phyloP scores from a whole-genome alignment of 2,888 invertebrate genomes.

The Noctua janthina region DNA sequence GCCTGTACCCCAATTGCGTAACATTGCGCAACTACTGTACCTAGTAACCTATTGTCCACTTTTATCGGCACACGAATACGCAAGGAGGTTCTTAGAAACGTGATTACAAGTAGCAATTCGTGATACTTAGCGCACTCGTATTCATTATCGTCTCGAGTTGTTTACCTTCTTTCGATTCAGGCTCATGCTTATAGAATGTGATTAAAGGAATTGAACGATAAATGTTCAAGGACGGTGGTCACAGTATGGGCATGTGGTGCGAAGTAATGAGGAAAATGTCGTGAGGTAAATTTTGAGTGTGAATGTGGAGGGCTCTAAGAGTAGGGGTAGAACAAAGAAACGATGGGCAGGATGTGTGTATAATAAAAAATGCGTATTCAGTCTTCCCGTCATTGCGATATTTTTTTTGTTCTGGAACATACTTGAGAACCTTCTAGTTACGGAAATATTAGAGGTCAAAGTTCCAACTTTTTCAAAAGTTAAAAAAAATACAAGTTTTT shows the following conservation, averaged over 20 bases:
- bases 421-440: too few relatives aligned
- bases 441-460: too few relatives aligned
- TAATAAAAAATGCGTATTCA: background rate
- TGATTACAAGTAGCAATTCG: background rate
- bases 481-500: too few relatives aligned
- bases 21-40: background rate
- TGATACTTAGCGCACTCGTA: background rate
- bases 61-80: background rate
- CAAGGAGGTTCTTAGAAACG: background rate
- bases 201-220: constrained; percentile 10
- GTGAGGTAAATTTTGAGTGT: too few relatives aligned
- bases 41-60: background rate
- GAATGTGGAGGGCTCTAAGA: background rate
- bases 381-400: too few relatives aligned
- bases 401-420: too few relatives aligned
- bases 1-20: background rate
- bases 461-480: too few relatives aligned
- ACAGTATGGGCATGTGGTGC: background rate
- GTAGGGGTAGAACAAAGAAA: background rate
- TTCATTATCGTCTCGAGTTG: background rate
- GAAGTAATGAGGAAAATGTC: background rate
- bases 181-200: background rate
- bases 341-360: background rate
- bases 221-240: background rate
- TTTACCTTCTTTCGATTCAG: constrained; percentile 5